Percentiles rank a stretch among this genome's conserved stretches.
Evolutionary conservation across 2,888 invertebrate genomes (phyloP).

Genomic region (Andrena dorsata): DNA sequence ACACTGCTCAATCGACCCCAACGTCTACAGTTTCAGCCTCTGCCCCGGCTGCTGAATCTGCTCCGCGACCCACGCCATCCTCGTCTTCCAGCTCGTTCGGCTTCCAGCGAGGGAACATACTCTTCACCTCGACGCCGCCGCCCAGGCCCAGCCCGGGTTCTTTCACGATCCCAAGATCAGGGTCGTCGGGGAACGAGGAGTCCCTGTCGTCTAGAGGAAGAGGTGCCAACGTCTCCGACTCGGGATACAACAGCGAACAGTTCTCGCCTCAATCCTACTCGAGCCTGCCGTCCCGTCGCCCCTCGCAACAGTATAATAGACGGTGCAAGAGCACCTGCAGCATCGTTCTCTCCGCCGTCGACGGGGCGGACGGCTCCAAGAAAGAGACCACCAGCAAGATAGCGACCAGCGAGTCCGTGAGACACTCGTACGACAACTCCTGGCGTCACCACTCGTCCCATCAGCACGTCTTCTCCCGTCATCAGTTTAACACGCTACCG

Average conservation of each 20-base stretch:
- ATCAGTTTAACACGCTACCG: conserved; percentile 81
- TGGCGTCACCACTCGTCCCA: conserved; percentile 84
- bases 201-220: conserved; percentile 61
- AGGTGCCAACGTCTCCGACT: conserved; percentile 80
- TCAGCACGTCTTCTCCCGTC: conserved; percentile 68
- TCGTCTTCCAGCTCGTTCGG: conserved; percentile 78
- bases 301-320: conserved; percentile 84
- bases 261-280: conserved; percentile 84
- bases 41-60: conserved; percentile 33
- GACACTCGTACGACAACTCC: conserved; percentile 83
- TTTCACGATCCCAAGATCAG: conserved; percentile 78
- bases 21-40: conserved; percentile 31
- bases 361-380: conserved; percentile 76
- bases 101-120: conserved; percentile 86
- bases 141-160: conserved; percentile 71
- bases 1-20: conserved; percentile 72
- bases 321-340: conserved; percentile 90
- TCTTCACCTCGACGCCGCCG: conserved; percentile 86
- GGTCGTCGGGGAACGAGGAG: conserved; percentile 65
- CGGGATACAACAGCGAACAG: conserved; percentile 87
- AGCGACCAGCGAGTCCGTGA: conserved; percentile 68
- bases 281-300: conserved; percentile 77
- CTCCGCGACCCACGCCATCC: conserved; percentile 15
- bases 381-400: conserved; percentile 34
- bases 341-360: conserved; percentile 88